Conservation (phyloP, 2,797 vertebrate genomes). For the Dermochelys coriacea region DNA sequence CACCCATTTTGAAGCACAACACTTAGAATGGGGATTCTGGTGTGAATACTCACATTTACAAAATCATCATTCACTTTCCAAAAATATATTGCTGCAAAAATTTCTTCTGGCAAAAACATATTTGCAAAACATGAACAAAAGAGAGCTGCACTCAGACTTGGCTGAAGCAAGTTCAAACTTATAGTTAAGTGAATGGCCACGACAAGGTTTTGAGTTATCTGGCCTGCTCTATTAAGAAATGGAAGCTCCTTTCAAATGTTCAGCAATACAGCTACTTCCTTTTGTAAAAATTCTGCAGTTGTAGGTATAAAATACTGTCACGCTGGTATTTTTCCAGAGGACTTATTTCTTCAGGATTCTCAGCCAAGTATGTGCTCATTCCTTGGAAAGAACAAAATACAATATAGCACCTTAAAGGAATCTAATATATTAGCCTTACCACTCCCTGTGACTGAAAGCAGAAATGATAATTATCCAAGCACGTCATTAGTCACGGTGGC, state of each 20-base stretch:
- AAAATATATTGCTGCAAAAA: not conserved
- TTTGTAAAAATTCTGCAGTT: not conserved
- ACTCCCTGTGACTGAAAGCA: not conserved
- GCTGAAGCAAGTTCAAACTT: not conserved
- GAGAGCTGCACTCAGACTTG: not conserved
- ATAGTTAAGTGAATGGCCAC: not conserved
- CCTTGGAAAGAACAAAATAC: constrained; percentile 31
- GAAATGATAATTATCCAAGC: not conserved
- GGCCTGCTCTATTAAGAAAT: not conserved
- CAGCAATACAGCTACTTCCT: not conserved
- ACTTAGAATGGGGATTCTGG: not conserved
- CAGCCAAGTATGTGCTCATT: constrained; percentile 19
- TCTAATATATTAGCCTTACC: not conserved
- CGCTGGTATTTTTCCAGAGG: constrained; percentile 1
- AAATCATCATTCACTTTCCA: not conserved
- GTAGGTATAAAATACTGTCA: constrained; percentile 41
- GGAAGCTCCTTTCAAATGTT: not conserved
- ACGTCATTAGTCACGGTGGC: constrained; percentile 33
- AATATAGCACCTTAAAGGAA: not conserved
- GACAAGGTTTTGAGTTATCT: not conserved
- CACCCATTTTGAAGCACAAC: not conserved
- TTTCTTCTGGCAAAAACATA: not conserved
- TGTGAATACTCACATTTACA: not conserved
- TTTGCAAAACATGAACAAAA: not conserved
- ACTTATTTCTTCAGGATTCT: constrained; percentile 17